Evolutionary conservation across 2,797 vertebrate genomes (phyloP), one percentile per base, ranked within the genome.

Genomic region (Hipposideros larvatus): DNA sequence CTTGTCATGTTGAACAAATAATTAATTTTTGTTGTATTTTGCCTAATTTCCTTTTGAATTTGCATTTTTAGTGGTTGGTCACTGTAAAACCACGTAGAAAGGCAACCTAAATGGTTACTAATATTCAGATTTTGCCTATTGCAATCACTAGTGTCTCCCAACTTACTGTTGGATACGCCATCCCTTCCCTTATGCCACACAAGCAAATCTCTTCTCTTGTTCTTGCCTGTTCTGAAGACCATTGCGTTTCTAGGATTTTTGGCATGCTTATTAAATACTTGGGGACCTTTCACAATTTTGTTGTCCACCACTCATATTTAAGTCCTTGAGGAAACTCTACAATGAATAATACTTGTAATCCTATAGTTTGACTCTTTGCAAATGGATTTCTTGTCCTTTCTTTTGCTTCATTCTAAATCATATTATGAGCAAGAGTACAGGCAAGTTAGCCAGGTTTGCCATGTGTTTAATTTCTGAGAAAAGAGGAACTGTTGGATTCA

Each of bases 401-500:
- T 90, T 87, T 92, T 80, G 34, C 86, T 95, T 90, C 73, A 88
- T 86, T 95, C 18, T 77, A 63, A 88, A 66, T 59, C n/a, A 31
- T 66, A 57, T 63, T 66, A 87, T 46, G 41, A 90, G 5, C 70
- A 93, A 78, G 79, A 90, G 48, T 87, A 65, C 8, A 48, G 34
- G 31, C 43, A 26, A 74, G 57, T 87, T 83, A 94, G 21, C 48
- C n/a, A 53, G n/a, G 53, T 46, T 86, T 87, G 55, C 51, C 65
- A 63, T 70, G 41, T 66, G 63, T 34, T 2, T 43, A 28, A 77
- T 94, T 90, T 96, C 48, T 66, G 59, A 91, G 71, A 93, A 68
- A 96, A 78, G 66, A 90, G 26, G 55, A 75, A 74, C 66, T 53
- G 22, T 59, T 86, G 21, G 19, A 73, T 96, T 83, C 34, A 75